These are phyloP conservation scores for Manis pentadactyla DNA, from an alignment of 2,797 vertebrate genomes.

Conservation along the genomic window DNA sequence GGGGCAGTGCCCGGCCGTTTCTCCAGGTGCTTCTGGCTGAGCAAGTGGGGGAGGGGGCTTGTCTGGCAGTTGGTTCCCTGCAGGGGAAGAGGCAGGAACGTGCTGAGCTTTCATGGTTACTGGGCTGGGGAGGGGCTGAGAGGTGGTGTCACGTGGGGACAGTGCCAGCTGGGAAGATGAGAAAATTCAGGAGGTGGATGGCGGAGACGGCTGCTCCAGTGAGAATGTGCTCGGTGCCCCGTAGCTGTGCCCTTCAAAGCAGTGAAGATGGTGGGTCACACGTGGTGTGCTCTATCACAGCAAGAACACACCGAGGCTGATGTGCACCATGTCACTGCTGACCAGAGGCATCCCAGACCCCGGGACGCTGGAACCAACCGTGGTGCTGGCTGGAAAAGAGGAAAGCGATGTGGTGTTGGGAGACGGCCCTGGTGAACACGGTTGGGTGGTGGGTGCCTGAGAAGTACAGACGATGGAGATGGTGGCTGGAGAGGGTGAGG, in stretches of 20 bases:
- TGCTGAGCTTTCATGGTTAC: background rate
- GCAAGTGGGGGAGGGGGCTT: background rate
- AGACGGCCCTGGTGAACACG: no score
- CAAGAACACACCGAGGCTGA: background rate
- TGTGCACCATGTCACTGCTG: background rate
- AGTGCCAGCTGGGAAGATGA: background rate
- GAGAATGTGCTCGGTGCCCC: background rate
- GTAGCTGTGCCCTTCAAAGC: background rate
- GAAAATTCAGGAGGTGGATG: background rate
- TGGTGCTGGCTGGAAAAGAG: background rate
- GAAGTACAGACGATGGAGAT: background rate
- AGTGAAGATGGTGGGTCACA: background rate
- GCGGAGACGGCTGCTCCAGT: rapidly evolving
- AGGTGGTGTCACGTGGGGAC: background rate
- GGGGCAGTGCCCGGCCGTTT: no score
- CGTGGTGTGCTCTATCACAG: background rate
- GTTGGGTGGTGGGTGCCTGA: no score
- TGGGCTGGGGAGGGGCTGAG: background rate
- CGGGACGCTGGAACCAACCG: background rate
- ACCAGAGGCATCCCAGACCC: background rate
- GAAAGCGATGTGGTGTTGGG: background rate
- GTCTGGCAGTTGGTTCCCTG: background rate
- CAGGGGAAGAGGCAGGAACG: background rate
- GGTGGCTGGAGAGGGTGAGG: background rate
- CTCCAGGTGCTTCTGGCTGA: background rate